Evolutionary conservation across 2,888 invertebrate species (phyloP).

Genomic region (Aleiodes testaceus): DNA sequence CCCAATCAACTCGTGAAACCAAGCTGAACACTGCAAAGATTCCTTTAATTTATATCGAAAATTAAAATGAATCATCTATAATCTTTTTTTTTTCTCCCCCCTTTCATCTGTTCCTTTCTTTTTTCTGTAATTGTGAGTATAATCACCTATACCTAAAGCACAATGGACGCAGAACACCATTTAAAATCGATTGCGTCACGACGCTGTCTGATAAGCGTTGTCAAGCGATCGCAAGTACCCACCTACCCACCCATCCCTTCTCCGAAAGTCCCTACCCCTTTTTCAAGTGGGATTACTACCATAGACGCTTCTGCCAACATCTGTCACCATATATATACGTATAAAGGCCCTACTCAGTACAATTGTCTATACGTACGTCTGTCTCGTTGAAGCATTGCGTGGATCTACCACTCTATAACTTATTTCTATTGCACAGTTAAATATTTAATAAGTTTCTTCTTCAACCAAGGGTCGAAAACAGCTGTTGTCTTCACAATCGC

Average conservation of each 20-base stretch:
- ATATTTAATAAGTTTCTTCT: conserved; percentile 55
- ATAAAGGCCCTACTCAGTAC: conserved; percentile 20
- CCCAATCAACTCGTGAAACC: too few relatives aligned
- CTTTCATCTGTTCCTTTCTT: not conserved
- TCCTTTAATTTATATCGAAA: too few relatives aligned
- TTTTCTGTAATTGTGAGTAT: conserved; percentile 2
- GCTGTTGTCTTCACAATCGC: conserved; percentile 66
- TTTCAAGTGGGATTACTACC: conserved; percentile 29
- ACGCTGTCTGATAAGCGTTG: conserved; percentile 32
- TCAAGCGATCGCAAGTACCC: conserved; percentile 30
- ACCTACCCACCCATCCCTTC: not conserved
- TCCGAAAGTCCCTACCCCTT: not conserved
- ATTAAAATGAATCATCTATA: too few relatives aligned
- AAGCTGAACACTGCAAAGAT: too few relatives aligned
- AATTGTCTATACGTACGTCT: conserved; percentile 23
- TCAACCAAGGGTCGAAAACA: conserved; percentile 52
- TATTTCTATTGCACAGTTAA: conserved; percentile 50
- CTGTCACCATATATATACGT: conserved; percentile 29
- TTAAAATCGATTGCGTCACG: conserved; percentile 31
- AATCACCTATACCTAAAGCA: conserved; percentile 9
- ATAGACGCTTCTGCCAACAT: conserved; percentile 28
- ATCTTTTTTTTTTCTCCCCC: too few relatives aligned
- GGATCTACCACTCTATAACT: conserved; percentile 23
- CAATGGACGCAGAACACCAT: conserved; percentile 30
- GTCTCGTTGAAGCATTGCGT: conserved; percentile 26